phyloP scores from a whole-genome alignment of 2,888 invertebrate species.

The Drosophila nigritarsus region DNA sequence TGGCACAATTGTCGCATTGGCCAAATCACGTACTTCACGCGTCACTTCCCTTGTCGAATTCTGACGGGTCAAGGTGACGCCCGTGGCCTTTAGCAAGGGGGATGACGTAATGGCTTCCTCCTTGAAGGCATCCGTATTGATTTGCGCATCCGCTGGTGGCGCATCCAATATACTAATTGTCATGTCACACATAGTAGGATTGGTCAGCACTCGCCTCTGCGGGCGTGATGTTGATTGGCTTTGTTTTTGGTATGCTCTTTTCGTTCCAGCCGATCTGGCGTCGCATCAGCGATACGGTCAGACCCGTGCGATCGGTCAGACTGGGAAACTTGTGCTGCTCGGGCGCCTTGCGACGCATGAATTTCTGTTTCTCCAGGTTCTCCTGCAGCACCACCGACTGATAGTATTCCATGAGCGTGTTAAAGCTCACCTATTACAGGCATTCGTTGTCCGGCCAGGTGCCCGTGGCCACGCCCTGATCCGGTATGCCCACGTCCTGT shows the following conservation, averaged over 20 bases:
- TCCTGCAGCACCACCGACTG: slow-evolving; percentile 94
- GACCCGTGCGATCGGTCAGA: slow-evolving; percentile 95
- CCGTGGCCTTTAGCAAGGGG: slow-evolving; percentile 54
- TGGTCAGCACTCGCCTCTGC: slow-evolving; percentile 90
- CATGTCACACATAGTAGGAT: slow-evolving; percentile 96
- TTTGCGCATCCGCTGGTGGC: slow-evolving; percentile 85
- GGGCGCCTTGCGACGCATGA: slow-evolving; percentile 92
- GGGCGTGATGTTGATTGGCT: slow-evolving; percentile 86
- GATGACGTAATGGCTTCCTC: slow-evolving; percentile 67
- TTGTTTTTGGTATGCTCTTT: slow-evolving; percentile 86
- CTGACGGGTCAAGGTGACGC: slow-evolving; percentile 60
- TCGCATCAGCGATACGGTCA: slow-evolving; percentile 93
- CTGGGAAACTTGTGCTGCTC: slow-evolving; percentile 91
- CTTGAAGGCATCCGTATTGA: slow-evolving; percentile 33
- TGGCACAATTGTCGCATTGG: slow-evolving; percentile 86
- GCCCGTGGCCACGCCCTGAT: slow-evolving; percentile 94
- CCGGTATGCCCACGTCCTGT: slow-evolving; percentile 96
- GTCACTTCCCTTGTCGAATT: slow-evolving; percentile 86
- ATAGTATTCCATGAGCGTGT: slow-evolving; percentile 93
- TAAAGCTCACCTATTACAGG: slow-evolving; percentile 90
- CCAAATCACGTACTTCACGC: slow-evolving; percentile 85
- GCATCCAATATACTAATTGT: slow-evolving; percentile 88
- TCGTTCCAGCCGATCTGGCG: slow-evolving; percentile 90
- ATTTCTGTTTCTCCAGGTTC: slow-evolving; percentile 94
- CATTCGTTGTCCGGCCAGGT: slow-evolving; percentile 96